Base-by-base conservation (phyloP, 2,797 vertebrate genomes). In the Nannoperca australis region DNA sequence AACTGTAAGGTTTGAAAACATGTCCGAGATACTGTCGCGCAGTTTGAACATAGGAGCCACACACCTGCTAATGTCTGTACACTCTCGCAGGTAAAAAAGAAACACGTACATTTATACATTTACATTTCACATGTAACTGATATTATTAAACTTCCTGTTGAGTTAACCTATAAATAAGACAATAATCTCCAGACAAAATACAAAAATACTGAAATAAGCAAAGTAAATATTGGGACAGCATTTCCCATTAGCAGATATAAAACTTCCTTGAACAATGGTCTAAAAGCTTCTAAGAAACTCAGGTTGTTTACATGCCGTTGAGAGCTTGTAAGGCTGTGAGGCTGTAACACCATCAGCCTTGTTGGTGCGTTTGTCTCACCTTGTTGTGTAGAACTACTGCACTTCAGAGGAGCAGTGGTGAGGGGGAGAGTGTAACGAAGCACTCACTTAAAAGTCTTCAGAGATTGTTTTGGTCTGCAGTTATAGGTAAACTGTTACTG, bases 1-100 rank as follows among this genome's bases (percentile, higher is more conserved):
- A 59, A 40, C 47, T 69, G n/a, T n/a, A n/a, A 68, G 44, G 55
- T 74, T 70, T 68, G 27, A 67, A 63, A 79, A 76, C 42, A 64
- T 17, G 27, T 68, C 27, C 36, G 56, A 59, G 12, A 71, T 66
- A 59, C 61, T 53, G 49, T 20, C 62, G 55, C 44, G 50, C 49
- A 40, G 56, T 68, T 22, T 38, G 42, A 45, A 61, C 27, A 20
- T 20, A 10, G 18, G 36, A 40, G 1, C 62, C 5, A 27, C 32
- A 38, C 47, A 40, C 62, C 53, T 47, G 62, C 32, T 50, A 30
- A 63, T 27, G 42, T 50, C 7, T 50, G 38, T 3, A 12, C 7
- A 32, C 40, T 71, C 20, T 45, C 44, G 14, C 36, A 18, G 36
- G 30, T 40, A 10, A 42, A 61, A 42, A 27, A 27, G 24, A 27